Conservation (phyloP, 2,797 vertebrate species). For the Harpagifer antarcticus region DNA sequence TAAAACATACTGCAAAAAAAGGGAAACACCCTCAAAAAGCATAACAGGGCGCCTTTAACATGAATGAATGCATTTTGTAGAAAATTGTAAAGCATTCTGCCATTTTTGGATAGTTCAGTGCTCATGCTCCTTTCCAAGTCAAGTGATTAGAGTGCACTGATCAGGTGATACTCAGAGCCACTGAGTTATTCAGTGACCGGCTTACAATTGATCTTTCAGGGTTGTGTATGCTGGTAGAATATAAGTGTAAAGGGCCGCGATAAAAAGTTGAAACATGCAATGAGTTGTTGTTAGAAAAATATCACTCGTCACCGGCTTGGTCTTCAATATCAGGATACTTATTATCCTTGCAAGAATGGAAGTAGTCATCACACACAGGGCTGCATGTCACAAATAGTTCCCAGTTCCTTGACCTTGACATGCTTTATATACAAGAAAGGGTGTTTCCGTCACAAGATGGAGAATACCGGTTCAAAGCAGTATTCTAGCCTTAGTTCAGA, state of each 20-base stretch:
- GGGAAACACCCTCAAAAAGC: too few relatives aligned
- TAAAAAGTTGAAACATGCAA: slow-evolving; percentile 18
- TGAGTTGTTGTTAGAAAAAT: background rate
- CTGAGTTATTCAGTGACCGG: slow-evolving; percentile 21
- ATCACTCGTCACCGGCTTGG: too few relatives aligned
- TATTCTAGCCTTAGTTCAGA: too few relatives aligned
- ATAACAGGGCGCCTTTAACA: background rate
- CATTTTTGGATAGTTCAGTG: slow-evolving; percentile 21
- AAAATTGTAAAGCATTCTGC: background rate
- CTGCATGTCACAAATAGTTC: too few relatives aligned
- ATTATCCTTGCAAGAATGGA: too few relatives aligned
- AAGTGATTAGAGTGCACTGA: slow-evolving; percentile 36
- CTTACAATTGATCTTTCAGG: slow-evolving; percentile 14
- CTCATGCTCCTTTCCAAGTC: slow-evolving; percentile 19
- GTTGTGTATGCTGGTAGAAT: slow-evolving; percentile 24
- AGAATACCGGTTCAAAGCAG: too few relatives aligned
- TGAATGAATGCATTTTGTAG: background rate
- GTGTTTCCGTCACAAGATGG: too few relatives aligned
- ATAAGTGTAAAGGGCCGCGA: background rate
- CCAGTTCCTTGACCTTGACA: too few relatives aligned
- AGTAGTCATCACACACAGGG: too few relatives aligned
- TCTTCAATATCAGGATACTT: too few relatives aligned
- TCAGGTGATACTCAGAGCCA: slow-evolving; percentile 33
- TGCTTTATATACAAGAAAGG: too few relatives aligned
- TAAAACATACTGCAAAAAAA: too few relatives aligned